Conservation (phyloP, 2,113 vertebrate genomes). For the Trachemys scripta region DNA sequence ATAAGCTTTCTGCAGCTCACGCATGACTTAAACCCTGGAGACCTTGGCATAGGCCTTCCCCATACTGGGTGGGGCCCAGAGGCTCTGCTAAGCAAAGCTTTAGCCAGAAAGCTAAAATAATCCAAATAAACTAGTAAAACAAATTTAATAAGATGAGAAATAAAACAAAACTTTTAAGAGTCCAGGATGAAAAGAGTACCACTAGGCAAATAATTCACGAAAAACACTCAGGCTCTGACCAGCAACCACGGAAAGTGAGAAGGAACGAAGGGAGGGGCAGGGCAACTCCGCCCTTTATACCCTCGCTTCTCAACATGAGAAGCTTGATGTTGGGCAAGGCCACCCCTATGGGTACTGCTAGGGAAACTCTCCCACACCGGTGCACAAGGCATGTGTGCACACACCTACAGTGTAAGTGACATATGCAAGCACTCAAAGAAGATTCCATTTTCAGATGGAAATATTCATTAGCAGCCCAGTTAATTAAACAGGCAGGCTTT, state of each 20-base stretch:
- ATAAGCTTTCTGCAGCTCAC: no score
- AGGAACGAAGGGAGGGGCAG: background rate
- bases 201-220: background rate
- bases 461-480: background rate
- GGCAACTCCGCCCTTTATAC: background rate
- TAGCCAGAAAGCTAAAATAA: background rate
- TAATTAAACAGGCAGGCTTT: background rate
- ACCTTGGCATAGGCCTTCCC: no score
- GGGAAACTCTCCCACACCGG: background rate
- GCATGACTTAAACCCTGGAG: no score
- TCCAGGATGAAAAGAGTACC: background rate
- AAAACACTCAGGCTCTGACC: background rate
- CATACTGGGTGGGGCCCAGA: no score
- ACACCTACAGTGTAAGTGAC: no score
- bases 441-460: background rate
- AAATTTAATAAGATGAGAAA: background rate
- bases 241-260: background rate
- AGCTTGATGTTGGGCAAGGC: no score
- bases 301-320: background rate
- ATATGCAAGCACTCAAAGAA: no score
- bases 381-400: background rate
- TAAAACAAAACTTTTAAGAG: background rate
- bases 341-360: background rate
- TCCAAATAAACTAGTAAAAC: background rate
- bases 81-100: no score